Conservation (phyloP, 2,797 vertebrate genomes). For the Enoplosus armatus region DNA sequence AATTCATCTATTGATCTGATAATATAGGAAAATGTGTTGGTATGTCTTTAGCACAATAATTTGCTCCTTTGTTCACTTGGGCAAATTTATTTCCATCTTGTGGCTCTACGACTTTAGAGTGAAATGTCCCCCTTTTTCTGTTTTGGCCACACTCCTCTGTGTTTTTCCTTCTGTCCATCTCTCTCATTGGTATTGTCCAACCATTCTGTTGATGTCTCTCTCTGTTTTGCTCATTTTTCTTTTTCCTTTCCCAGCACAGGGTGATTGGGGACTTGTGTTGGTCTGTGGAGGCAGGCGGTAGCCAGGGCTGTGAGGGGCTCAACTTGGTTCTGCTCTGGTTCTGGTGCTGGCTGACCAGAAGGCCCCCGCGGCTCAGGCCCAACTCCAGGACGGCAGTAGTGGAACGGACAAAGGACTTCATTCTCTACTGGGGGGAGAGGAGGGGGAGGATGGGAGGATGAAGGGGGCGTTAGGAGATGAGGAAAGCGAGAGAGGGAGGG, state of each 20-base stretch:
- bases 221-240: constrained; percentile 73
- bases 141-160: constrained; percentile 51
- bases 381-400: constrained; percentile 82
- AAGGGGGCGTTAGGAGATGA: constrained; percentile 67
- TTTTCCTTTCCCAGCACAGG: constrained; percentile 67
- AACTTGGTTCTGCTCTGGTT: constrained; percentile 80
- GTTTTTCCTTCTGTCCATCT: constrained; percentile 60
- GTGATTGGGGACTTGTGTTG: constrained; percentile 66
- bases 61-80: not conserved
- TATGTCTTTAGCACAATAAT: not conserved
- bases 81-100: constrained; percentile 23
- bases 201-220: constrained; percentile 75
- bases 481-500: constrained; percentile 63
- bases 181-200: constrained; percentile 66
- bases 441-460: constrained; percentile 48
- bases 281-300: constrained; percentile 59
- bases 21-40: not conserved
- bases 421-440: constrained; percentile 77
- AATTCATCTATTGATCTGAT: constrained; percentile 12
- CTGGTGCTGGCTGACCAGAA: constrained; percentile 77
- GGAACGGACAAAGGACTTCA: constrained; percentile 87
- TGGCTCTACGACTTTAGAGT: constrained; percentile 25
- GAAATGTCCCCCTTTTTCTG: constrained; percentile 40
- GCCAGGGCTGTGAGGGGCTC: constrained; percentile 73
- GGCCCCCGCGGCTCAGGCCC: constrained; percentile 77